A percentile compares a stretch with the other conserved stretches of the same genome.
phyloP scores from a whole-genome alignment of 2,797 vertebrate species.

The Clamator glandarius region DNA sequence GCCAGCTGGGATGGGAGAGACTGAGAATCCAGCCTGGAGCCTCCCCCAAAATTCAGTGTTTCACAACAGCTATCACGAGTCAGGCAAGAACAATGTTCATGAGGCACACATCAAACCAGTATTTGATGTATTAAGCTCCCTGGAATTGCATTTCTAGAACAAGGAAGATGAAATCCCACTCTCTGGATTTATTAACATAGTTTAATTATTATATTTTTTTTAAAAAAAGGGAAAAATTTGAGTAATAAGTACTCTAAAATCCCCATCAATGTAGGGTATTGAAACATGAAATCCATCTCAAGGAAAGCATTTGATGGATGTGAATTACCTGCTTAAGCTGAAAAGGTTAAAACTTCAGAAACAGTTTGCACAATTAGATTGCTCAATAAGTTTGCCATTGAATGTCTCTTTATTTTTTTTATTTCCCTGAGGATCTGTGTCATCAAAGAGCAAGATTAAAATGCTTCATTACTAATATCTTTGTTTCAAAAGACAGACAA shows the following conservation, averaged over 20 bases:
- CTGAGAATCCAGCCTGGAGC: neutral
- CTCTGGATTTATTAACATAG: neutral
- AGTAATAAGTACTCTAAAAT: too few relatives aligned
- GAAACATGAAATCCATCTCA: conserved; percentile 60
- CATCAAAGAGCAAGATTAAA: neutral
- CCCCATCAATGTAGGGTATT: conserved; percentile 28
- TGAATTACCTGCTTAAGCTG: conserved; percentile 47
- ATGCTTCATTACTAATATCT: neutral
- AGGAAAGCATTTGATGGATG: conserved; percentile 35
- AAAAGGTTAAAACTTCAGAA: conserved; percentile 27
- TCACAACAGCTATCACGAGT: neutral
- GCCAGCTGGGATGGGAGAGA: neutral
- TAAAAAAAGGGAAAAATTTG: too few relatives aligned
- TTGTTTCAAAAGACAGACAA: neutral
- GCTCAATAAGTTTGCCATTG: neutral
- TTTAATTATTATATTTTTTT: neutral
- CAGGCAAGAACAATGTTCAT: too few relatives aligned
- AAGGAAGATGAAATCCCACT: neutral
- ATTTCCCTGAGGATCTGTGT: neutral
- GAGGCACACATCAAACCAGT: neutral
- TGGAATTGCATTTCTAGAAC: neutral
- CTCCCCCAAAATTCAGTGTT: neutral
- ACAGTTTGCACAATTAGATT: neutral
- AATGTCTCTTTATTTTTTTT: neutral
- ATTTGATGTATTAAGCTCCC: neutral